A percentile compares a stretch with the other conserved stretches of the same genome.
Conservation (phyloP, 1,140 invertebrate species). For the Diachasma alloeum region DNA sequence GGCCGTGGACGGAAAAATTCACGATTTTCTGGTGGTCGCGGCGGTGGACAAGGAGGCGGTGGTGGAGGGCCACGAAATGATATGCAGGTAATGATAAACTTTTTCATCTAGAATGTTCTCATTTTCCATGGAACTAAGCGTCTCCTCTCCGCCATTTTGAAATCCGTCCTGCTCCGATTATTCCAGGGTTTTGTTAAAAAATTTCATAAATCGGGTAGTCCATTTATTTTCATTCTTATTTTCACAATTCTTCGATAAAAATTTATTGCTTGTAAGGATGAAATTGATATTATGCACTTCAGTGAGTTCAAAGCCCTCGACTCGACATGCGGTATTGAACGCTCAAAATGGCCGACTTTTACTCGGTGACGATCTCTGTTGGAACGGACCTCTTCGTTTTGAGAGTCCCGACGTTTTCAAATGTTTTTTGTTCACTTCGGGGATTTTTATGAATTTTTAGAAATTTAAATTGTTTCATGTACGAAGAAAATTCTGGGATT, state of each 20-base stretch:
- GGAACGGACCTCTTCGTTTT: too few species aligned
- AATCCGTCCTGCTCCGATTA: neutral
- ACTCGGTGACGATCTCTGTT: neutral
- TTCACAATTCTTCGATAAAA: neutral
- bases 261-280: neutral
- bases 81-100: constrained; percentile 16
- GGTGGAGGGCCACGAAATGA: constrained; percentile 22
- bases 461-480: neutral
- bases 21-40: constrained; percentile 13
- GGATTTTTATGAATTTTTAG: neutral
- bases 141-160: constrained; percentile 15
- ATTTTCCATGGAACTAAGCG: neutral
- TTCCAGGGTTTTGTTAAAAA: neutral
- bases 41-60: neutral
- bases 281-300: too few species aligned
- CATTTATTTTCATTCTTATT: neutral
- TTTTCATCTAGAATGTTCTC: neutral
- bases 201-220: neutral
- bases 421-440: too few species aligned
- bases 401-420: too few species aligned
- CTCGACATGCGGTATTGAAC: neutral
- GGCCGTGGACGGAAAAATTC: constrained; percentile 25
- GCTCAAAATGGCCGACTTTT: neutral
- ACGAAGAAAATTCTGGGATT: too few species aligned
- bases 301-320: too few species aligned